Conservation (phyloP, 2,797 vertebrate genomes). For the Propithecus deckenii region DNA sequence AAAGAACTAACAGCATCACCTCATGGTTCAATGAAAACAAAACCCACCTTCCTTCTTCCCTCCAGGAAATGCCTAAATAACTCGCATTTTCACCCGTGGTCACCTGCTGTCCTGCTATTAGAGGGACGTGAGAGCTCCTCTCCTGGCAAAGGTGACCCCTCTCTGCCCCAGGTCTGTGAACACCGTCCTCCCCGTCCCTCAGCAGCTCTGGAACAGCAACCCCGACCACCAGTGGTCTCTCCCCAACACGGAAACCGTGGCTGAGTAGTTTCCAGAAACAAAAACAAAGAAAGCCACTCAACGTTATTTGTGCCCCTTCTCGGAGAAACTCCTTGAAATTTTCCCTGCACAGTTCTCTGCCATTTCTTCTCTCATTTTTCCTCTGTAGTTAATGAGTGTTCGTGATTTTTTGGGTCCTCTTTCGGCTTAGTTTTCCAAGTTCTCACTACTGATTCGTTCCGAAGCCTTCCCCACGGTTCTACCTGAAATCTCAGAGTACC, state of each 20-base stretch:
- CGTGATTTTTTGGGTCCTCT: neutral
- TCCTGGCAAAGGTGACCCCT: accelerated
- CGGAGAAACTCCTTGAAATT: neutral
- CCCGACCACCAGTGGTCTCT: neutral
- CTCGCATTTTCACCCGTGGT: accelerated
- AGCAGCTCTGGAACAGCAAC: too few relatives aligned
- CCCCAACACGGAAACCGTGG: neutral
- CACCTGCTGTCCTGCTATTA: neutral
- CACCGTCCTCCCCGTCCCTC: too few relatives aligned
- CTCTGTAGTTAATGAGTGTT: neutral
- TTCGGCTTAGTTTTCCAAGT: neutral
- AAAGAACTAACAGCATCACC: neutral
- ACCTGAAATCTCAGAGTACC: neutral
- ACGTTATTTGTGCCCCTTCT: neutral
- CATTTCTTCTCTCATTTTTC: neutral
- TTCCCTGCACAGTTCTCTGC: neutral
- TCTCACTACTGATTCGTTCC: neutral
- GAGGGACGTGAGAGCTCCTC: accelerated
- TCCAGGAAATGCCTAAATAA: neutral
- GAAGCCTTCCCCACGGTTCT: neutral
- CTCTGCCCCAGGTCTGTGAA: neutral
- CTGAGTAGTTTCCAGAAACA: neutral
- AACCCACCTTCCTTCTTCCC: neutral
- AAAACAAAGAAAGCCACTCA: neutral
- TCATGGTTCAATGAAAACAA: neutral